These are phyloP conservation scores for Monoplex corrugatus DNA, from an alignment of 2,888 invertebrate genomes.

Conservation along the genomic window DNA sequence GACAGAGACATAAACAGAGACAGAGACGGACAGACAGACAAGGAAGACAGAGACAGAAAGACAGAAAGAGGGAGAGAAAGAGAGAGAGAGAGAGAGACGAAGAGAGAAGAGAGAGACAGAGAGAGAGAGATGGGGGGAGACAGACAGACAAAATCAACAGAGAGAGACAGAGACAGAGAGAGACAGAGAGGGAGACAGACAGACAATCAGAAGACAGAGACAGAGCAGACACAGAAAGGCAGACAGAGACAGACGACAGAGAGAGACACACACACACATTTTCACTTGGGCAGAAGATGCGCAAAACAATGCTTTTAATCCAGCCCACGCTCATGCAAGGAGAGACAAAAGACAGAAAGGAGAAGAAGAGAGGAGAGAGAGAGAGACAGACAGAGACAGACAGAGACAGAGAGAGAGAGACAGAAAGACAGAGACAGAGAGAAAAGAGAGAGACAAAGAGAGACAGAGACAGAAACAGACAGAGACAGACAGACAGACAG, in stretches of 20 bases:
- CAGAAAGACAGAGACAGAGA: not conserved
- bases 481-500: too few species aligned
- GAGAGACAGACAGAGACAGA: not conserved
- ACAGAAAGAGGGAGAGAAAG: not conserved
- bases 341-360: too few species aligned
- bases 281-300: too few species aligned
- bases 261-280: too few species aligned
- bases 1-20: too few species aligned
- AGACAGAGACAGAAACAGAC: not conserved
- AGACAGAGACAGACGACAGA: too few species aligned
- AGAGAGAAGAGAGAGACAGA: not conserved
- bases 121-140: not conserved
- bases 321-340: too few species aligned
- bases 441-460: not conserved
- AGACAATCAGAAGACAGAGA: too few species aligned
- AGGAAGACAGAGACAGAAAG: not conserved
- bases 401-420: not conserved
- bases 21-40: not conserved
- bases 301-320: too few species aligned
- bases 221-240: too few species aligned
- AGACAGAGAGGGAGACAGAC: not conserved
- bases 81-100: too few species aligned
- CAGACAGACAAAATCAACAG: not conserved
- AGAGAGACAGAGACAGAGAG: not conserved
- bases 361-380: too few species aligned